Conservation (phyloP, 2,888 invertebrate genomes). For the Diarsia rubi region DNA sequence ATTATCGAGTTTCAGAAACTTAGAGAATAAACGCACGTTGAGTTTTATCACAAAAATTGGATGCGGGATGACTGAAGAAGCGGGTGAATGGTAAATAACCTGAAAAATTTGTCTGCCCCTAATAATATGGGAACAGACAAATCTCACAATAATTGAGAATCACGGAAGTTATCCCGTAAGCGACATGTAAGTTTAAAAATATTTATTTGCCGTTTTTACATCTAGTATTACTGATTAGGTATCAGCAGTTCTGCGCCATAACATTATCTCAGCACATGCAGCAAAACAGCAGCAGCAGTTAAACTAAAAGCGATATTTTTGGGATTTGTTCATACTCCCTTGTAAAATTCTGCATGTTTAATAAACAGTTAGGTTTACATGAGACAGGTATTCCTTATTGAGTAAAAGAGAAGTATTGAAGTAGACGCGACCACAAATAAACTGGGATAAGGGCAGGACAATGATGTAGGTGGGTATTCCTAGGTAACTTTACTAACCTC, state of each 20-base stretch:
- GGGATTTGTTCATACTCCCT: neutral
- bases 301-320: neutral
- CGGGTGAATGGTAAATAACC: no score
- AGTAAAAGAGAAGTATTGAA: no score
- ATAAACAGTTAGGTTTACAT: neutral
- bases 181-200: neutral
- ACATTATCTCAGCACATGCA: neutral
- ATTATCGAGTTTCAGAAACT: no score
- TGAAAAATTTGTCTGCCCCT: no score
- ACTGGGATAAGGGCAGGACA: no score
- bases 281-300: neutral
- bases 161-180: neutral
- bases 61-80: no score
- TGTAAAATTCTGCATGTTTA: neutral
- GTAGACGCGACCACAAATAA: no score
- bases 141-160: neutral
- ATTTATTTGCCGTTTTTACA: neutral
- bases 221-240: neutral
- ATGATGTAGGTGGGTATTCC: neutral
- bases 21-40: no score
- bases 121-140: no score
- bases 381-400: neutral
- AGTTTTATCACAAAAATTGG: no score
- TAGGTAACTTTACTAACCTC: constrained; percentile 81
- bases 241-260: neutral